These are phyloP conservation scores for Diarsia dahlii DNA, from an alignment of 2,888 invertebrate species.

Conservation along the genomic window DNA sequence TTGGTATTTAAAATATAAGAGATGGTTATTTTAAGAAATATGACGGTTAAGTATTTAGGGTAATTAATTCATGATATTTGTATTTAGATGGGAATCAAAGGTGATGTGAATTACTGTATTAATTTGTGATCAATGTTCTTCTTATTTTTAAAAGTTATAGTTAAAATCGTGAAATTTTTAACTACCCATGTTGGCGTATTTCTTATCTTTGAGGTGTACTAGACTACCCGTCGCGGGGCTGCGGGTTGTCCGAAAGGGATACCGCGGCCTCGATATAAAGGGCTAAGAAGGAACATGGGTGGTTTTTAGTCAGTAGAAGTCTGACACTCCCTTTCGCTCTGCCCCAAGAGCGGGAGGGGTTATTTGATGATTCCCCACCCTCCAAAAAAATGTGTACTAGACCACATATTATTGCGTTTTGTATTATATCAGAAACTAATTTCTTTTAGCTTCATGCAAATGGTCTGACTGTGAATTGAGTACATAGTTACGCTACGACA, in stretches of 20 bases:
- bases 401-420: neutral
- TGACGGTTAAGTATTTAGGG: neutral
- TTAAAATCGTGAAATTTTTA: neutral
- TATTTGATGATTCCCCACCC: too few species aligned
- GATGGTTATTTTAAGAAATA: slow-evolving; percentile 5
- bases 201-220: neutral
- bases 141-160: neutral
- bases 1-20: slow-evolving; percentile 7
- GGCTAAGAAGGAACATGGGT: too few species aligned
- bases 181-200: neutral
- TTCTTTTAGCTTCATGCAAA: neutral
- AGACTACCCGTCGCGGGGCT: neutral
- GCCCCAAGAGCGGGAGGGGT: too few species aligned
- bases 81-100: neutral
- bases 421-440: neutral
- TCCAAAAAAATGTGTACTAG: neutral
- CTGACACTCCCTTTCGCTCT: too few species aligned
- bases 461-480: neutral
- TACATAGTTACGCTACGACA: neutral
- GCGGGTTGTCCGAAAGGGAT: too few species aligned
- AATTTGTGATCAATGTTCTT: neutral
- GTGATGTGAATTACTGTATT: neutral
- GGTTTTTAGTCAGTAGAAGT: too few species aligned
- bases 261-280: too few species aligned
- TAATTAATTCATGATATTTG: neutral